Evolutionary conservation across 1,140 invertebrate genomes (phyloP).

Genomic region (Bombus confusus): DNA sequence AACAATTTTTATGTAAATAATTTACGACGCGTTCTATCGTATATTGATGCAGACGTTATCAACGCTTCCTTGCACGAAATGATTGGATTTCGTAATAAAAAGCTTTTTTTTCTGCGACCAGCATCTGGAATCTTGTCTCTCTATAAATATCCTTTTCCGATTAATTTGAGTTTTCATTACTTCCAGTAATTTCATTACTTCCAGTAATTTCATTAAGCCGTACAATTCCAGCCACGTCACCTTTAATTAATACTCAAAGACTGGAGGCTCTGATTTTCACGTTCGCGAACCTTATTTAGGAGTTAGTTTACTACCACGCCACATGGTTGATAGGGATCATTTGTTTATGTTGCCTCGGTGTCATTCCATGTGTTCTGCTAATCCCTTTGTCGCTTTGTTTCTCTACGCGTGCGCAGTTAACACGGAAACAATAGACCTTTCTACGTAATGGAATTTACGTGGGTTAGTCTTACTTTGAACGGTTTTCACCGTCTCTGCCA

Average conservation of each 20-base stretch:
- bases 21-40: constrained; percentile 41
- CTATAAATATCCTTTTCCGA: not conserved
- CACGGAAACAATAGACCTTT: constrained; percentile 42
- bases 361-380: constrained; percentile 34
- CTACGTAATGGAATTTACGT: constrained; percentile 47
- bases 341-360: constrained; percentile 48
- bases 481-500: not conserved
- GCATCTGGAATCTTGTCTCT: not conserved
- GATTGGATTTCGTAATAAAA: constrained; percentile 68
- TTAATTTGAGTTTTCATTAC: no score
- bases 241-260: constrained; percentile 14
- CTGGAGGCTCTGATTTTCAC: constrained; percentile 19
- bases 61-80: constrained; percentile 32
- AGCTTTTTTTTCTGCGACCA: constrained; percentile 50
- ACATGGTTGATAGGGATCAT: constrained; percentile 41
- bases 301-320: constrained; percentile 4
- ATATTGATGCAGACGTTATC: constrained; percentile 1
- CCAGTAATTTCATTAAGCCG: not conserved
- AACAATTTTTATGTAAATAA: constrained; percentile 61
- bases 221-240: not conserved
- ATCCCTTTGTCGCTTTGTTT: constrained; percentile 59
- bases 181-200: not conserved
- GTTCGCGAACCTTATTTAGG: constrained; percentile 1
- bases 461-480: constrained; percentile 47
- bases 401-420: not conserved